Percentiles rank a stretch among this genome's conserved stretches.
Evolutionary conservation across 2,797 vertebrate species (phyloP).

Genomic region (Philypnodon macrostomus): DNA sequence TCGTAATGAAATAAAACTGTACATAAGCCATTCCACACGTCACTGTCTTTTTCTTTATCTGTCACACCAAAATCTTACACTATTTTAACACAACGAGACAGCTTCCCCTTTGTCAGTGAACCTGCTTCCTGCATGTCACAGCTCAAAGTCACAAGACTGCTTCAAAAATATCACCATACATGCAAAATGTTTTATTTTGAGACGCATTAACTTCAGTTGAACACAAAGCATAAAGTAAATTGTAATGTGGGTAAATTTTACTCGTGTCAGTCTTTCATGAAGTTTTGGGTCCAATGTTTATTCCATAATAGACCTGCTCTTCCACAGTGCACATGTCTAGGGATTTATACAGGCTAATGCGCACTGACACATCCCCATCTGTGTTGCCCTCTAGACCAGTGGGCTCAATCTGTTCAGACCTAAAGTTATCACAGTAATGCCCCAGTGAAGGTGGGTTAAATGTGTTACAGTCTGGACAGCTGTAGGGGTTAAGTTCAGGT

Average conservation of each 20-base stretch:
- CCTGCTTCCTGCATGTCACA: slow-evolving; percentile 21
- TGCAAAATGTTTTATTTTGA: too few species aligned
- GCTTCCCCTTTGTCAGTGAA: slow-evolving; percentile 37
- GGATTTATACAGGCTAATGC: slow-evolving; percentile 36
- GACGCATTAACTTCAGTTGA: too few species aligned
- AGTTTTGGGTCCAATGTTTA: slow-evolving; percentile 24
- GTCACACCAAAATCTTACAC: background rate
- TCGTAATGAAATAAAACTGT: slow-evolving; percentile 10
- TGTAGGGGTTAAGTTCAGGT: slow-evolving; percentile 3
- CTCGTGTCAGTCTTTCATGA: slow-evolving; percentile 7
- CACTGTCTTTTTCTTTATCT: background rate
- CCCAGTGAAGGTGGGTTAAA: slow-evolving; percentile 7
- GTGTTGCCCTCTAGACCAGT: slow-evolving; percentile 18
- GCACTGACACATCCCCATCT: slow-evolving; percentile 22
- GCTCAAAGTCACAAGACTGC: background rate
- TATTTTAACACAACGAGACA: background rate
- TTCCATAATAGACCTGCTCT: slow-evolving; percentile 50
- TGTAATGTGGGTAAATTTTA: background rate
- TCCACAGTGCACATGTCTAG: slow-evolving; percentile 40
- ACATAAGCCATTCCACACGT: background rate
- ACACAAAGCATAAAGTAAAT: too few species aligned
- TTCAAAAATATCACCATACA: too few species aligned
- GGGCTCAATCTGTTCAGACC: slow-evolving; percentile 15
- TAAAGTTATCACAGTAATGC: slow-evolving; percentile 11
- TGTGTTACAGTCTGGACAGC: background rate